Evolutionary conservation across 2,888 invertebrate species (phyloP).

Genomic region (Ypsolopha scabrella): DNA sequence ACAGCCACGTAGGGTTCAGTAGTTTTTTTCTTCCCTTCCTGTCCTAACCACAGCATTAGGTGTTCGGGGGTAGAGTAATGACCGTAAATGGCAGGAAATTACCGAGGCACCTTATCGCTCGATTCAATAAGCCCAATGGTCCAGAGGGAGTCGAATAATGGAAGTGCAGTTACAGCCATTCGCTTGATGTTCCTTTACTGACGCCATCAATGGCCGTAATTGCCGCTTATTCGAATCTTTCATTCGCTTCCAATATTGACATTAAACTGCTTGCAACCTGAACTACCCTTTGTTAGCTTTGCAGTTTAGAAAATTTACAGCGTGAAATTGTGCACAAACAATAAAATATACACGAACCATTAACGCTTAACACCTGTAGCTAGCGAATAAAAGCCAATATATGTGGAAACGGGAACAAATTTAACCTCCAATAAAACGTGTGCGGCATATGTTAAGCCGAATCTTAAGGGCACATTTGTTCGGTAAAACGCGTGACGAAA

Average conservation of each 20-base stretch:
- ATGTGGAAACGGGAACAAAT: conserved; percentile 28
- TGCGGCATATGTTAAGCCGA: conserved; percentile 55
- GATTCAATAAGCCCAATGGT: conserved; percentile 62
- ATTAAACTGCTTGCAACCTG: neutral
- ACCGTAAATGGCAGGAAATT: conserved; percentile 65
- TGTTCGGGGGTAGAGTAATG: conserved; percentile 56
- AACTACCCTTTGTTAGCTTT: neutral
- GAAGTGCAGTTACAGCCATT: conserved; percentile 54
- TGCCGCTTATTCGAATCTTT: conserved; percentile 44
- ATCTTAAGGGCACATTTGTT: conserved; percentile 64
- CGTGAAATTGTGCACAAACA: neutral
- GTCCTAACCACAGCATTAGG: conserved; percentile 31
- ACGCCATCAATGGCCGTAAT: conserved; percentile 49
- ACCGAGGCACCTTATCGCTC: conserved; percentile 62
- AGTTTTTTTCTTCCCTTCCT: conserved; percentile 23
- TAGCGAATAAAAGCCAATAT: conserved; percentile 37
- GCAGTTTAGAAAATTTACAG: neutral
- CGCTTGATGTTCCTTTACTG: conserved; percentile 32
- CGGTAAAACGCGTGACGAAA: conserved; percentile 64
- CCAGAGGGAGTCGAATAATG: conserved; percentile 52
- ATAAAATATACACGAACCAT: conserved; percentile 21
- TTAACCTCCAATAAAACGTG: conserved; percentile 62
- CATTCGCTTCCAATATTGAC: conserved; percentile 1
- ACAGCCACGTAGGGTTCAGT: conserved; percentile 24
- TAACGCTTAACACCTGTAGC: conserved; percentile 35